A percentile compares a stretch with the other conserved stretches of the same genome.
phyloP scores from a whole-genome alignment of 64 coral and sea anemone genomes.

The Orbicella faveolata region DNA sequence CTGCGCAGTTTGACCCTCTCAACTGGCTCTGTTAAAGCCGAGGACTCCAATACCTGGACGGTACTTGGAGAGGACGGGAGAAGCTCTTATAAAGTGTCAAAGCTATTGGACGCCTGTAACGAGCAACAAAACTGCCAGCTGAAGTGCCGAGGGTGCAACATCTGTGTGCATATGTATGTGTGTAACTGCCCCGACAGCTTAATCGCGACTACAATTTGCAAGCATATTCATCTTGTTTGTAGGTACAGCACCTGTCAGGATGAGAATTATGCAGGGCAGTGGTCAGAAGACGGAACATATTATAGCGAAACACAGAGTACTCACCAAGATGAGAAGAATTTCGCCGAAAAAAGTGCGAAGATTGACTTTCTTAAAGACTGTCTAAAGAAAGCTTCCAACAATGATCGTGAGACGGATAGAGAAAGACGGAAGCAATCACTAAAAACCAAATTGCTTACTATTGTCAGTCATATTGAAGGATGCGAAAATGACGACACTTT shows the following conservation, averaged over 20 bases:
- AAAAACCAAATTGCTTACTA: background rate
- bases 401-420: background rate
- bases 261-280: no score
- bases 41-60: background rate
- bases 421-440: background rate
- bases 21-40: background rate
- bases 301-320: no score
- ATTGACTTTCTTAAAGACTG: background rate
- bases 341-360: background rate
- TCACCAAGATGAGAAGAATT: no score
- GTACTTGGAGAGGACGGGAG: slow-evolving; percentile 8
- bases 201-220: slow-evolving; percentile 54
- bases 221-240: slow-evolving; percentile 58
- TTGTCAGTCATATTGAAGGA: background rate
- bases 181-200: slow-evolving; percentile 59
- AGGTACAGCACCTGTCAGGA: no score
- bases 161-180: slow-evolving; percentile 50
- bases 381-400: background rate
- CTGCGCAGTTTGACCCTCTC: slow-evolving; percentile 6
- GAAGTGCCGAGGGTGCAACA: slow-evolving; percentile 29
- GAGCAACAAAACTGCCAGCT: no score
- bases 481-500: background rate
- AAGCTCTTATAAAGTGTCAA: no score
- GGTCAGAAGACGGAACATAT: no score
- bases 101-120: no score